Evolutionary conservation across 1,140 invertebrate species (phyloP).

Genomic region (Drosophila ficusphila): DNA sequence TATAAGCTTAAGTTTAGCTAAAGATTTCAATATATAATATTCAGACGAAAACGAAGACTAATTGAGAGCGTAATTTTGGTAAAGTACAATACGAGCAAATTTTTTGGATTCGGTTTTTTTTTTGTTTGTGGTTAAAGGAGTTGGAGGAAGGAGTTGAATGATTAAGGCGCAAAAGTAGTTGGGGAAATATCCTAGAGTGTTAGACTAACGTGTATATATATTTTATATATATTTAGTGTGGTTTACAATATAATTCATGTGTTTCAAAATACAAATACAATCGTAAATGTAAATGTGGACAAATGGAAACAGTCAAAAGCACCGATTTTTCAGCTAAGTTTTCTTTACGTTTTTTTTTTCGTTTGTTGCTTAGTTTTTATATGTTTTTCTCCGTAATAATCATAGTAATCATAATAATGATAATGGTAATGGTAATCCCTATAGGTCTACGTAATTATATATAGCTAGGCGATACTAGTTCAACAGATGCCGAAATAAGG

Average conservation of each 20-base stretch:
- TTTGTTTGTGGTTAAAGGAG: slow-evolving; percentile 8
- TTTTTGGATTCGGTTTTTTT: slow-evolving; percentile 34
- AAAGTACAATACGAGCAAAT: slow-evolving; percentile 67
- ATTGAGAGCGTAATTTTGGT: slow-evolving; percentile 74
- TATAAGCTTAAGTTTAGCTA: slow-evolving; percentile 70
- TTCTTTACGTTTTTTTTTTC: slow-evolving; percentile 44
- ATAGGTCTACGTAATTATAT: slow-evolving; percentile 64
- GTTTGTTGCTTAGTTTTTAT: slow-evolving; percentile 40
- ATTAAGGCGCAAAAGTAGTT: slow-evolving; percentile 61
- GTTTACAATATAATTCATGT: slow-evolving; percentile 59
- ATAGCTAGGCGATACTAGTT: slow-evolving; percentile 51
- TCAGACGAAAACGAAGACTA: slow-evolving; percentile 61
- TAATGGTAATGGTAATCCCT: slow-evolving; percentile 66
- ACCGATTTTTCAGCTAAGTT: slow-evolving; percentile 84
- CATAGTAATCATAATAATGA: slow-evolving; percentile 61
- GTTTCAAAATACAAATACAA: slow-evolving; percentile 81
- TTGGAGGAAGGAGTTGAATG: slow-evolving; percentile 28
- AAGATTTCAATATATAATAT: slow-evolving; percentile 44
- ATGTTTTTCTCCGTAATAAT: slow-evolving; percentile 46
- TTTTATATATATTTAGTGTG: slow-evolving; percentile 46
- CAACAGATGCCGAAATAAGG: slow-evolving; percentile 53
- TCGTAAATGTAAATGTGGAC: slow-evolving; percentile 80
- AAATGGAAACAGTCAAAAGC: slow-evolving; percentile 84
- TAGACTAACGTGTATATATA: slow-evolving; percentile 40
- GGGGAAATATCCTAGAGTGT: slow-evolving; percentile 41